Evolutionary conservation across 2,888 invertebrate genomes (phyloP).

Genomic region (Caenorhabditis zanzibari): DNA sequence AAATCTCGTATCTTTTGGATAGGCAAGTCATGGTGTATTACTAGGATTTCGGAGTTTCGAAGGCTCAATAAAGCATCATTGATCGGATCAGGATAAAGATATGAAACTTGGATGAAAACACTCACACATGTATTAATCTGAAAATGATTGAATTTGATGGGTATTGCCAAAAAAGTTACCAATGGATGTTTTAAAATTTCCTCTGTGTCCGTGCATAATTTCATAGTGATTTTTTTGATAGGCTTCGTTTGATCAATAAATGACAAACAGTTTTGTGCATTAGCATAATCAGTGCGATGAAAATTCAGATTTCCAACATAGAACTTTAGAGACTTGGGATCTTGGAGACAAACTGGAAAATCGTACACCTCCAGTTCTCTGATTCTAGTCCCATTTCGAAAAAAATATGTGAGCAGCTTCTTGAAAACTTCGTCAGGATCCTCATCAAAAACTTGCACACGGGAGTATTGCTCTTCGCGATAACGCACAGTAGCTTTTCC

Average conservation of each 20-base stretch:
- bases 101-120: background rate
- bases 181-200: background rate
- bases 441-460: background rate
- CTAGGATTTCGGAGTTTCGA: background rate
- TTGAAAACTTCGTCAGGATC: background rate
- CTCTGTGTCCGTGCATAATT: background rate
- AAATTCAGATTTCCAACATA: background rate
- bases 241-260: background rate
- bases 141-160: background rate
- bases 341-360: background rate
- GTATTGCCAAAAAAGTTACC: background rate
- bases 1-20: background rate
- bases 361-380: background rate
- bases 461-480: background rate
- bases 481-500: background rate
- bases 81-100: background rate
- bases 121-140: background rate
- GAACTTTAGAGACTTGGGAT: background rate
- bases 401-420: background rate
- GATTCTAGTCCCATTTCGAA: background rate
- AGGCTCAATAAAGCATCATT: background rate
- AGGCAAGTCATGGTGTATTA: background rate
- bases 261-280: background rate
- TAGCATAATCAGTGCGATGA: background rate
- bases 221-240: background rate